phyloP scores from a whole-genome alignment of 2,888 invertebrate species.

The Zygogramma bicolorata region DNA sequence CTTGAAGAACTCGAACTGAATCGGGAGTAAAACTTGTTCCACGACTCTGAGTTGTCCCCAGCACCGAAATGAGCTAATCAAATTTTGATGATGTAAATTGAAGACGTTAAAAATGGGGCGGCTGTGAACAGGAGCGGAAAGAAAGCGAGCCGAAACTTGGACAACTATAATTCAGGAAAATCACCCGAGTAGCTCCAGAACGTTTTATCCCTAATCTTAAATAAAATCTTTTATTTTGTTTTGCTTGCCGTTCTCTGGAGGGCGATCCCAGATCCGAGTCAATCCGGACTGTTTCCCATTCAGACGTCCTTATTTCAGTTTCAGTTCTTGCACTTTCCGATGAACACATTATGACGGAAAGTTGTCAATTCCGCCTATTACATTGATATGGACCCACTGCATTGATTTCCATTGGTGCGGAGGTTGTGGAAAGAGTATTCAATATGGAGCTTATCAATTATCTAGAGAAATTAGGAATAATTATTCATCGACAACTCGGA shows the following conservation, averaged over 20 bases:
- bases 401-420: too few relatives aligned
- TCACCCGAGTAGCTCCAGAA: slow-evolving; percentile 57
- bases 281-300: slow-evolving; percentile 54
- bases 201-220: slow-evolving; percentile 61
- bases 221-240: slow-evolving; percentile 62
- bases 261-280: slow-evolving; percentile 47
- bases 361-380: slow-evolving; percentile 24
- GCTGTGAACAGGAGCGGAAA: slow-evolving; percentile 25
- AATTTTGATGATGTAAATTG: slow-evolving; percentile 35
- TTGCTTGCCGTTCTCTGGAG: slow-evolving; percentile 50
- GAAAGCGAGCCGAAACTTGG: slow-evolving; percentile 47
- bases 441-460: too few relatives aligned
- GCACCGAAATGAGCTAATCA: not conserved
- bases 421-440: too few relatives aligned
- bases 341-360: slow-evolving; percentile 22
- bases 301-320: slow-evolving; percentile 43
- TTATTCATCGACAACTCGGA: too few relatives aligned
- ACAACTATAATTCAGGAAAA: slow-evolving; percentile 61
- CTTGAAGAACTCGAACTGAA: not conserved
- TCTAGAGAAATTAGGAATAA: too few relatives aligned
- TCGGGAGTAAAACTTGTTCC: not conserved
- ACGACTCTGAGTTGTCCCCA: not conserved
- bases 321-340: slow-evolving; percentile 41
- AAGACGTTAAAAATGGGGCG: slow-evolving; percentile 31
- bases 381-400: too few relatives aligned